A percentile compares a stretch with the other conserved stretches of the same genome.
Conservation (phyloP, 2,888 invertebrate species). For the Pammene fasciana region DNA sequence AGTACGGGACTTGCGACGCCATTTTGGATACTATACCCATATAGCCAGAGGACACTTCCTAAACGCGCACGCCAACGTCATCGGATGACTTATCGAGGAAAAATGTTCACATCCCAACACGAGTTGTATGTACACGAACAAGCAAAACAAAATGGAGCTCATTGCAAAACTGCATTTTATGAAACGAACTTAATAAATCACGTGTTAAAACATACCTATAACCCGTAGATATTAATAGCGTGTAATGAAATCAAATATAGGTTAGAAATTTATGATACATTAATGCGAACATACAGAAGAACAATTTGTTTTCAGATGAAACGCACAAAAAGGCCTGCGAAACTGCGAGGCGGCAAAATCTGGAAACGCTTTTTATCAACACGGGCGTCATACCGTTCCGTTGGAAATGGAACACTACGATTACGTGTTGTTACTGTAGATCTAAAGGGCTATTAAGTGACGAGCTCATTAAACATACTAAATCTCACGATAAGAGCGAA, state of each 20-base stretch:
- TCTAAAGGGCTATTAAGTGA: conserved; percentile 12
- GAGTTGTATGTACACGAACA: conserved; percentile 11
- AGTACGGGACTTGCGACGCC: no score
- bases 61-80: no score
- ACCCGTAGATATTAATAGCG: not conserved
- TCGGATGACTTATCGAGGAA: no score
- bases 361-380: conserved; percentile 38
- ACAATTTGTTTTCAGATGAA: conserved; percentile 41
- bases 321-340: conserved; percentile 41
- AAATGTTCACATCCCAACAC: no score
- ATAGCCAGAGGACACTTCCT: no score
- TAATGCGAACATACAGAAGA: conserved; percentile 38
- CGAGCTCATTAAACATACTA: conserved; percentile 34
- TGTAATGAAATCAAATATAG: conserved; percentile 5
- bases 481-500: conserved; percentile 24
- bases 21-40: no score
- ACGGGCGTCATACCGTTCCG: conserved; percentile 34
- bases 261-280: conserved; percentile 17
- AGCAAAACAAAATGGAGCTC: conserved; percentile 5
- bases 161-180: conserved; percentile 18
- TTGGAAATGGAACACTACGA: conserved; percentile 26
- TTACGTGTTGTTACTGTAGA: conserved; percentile 30
- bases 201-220: conserved; percentile 6
- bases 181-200: conserved; percentile 19
- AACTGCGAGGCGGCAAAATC: conserved; percentile 36